Base-by-base conservation (phyloP, 2,888 invertebrate genomes). In the Drosophila rellima region DNA sequence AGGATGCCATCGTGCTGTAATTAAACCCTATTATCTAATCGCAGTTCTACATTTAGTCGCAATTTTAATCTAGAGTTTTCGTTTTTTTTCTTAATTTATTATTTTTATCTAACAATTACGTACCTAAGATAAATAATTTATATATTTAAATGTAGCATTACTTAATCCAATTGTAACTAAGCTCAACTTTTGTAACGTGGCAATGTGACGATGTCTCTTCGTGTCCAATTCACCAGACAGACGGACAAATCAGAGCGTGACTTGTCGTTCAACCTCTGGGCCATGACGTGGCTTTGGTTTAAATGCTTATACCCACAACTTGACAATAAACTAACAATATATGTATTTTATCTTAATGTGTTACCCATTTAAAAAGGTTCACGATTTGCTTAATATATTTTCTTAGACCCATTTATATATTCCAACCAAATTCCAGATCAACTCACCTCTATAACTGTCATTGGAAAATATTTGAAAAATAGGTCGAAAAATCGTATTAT, bases 1-100 rank as follows among this genome's bases (percentile, higher is more conserved):
- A 94, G 40, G 90, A 86, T 13, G 55, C 90, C 6, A 90, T 91
- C n/a, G 80, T 84, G 8, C 60, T 90, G 15, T 91, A 86, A 65
- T 37, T 13, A 18, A 15, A 15, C 11, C 8, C 1, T 8, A 2
- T 8, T 11, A n/a, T 15, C 48, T 2, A 45, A 55, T 37, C 42
- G 37, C 23, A 56, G 45, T 23, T 13, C 5, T 15, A 20, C 31
- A 4, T 4, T 18, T 10, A 59, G 48, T 31, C 42, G 2, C 26
- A 31, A 55, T 8, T 26, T n/a, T 1, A 26, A 60, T 11, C 15
- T 15, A 44, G 40, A 42, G 15, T 11, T 10, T 31, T n/a, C n/a
- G 13, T 31, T 20, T 44, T 17, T 44, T 39, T 42, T 31, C 17
- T 17, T 23, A 1, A 5, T 40, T 54, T 17, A 7, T 17, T 29